Conservation (phyloP, 2,113 vertebrate species). For the Collichthys lucidus region DNA sequence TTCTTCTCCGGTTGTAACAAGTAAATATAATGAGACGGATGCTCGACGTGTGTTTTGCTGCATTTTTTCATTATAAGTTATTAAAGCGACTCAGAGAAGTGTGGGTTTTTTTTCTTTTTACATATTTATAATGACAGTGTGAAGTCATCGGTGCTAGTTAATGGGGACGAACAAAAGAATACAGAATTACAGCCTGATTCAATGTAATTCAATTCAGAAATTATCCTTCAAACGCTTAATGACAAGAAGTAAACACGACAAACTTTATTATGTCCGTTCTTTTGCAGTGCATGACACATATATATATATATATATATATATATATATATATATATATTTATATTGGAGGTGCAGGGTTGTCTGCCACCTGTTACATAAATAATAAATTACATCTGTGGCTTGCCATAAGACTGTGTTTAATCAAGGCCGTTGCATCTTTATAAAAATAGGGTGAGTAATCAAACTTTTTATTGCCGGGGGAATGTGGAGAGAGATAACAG, state of each 20-base stretch:
- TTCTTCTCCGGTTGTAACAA: neutral
- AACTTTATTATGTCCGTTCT: neutral
- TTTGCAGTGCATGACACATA: neutral
- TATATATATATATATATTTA: too few relatives aligned
- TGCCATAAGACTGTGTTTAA: slow-evolving; percentile 10
- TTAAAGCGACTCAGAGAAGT: neutral
- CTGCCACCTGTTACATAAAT: neutral
- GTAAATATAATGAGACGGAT: slow-evolving; percentile 12
- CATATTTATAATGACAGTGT: slow-evolving; percentile 1
- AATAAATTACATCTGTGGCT: neutral
- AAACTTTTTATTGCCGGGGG: slow-evolving; percentile 4
- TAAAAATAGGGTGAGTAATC: slow-evolving; percentile 8
- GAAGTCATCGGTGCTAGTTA: neutral
- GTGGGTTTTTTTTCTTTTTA: neutral
- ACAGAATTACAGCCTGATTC: neutral
- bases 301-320: too few relatives aligned
- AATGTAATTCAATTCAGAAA: slow-evolving; percentile 5
- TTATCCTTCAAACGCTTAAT: neutral
- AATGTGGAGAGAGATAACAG: neutral
- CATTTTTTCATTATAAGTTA: slow-evolving; percentile 16
- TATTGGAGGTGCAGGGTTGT: neutral
- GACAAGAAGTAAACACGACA: neutral
- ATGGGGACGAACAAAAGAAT: neutral
- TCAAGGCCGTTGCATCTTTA: slow-evolving; percentile 16
- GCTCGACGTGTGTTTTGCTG: neutral